These are phyloP conservation scores for Osmoderma eremita DNA, from an alignment of 2,888 invertebrate species.

Conservation along the genomic window DNA sequence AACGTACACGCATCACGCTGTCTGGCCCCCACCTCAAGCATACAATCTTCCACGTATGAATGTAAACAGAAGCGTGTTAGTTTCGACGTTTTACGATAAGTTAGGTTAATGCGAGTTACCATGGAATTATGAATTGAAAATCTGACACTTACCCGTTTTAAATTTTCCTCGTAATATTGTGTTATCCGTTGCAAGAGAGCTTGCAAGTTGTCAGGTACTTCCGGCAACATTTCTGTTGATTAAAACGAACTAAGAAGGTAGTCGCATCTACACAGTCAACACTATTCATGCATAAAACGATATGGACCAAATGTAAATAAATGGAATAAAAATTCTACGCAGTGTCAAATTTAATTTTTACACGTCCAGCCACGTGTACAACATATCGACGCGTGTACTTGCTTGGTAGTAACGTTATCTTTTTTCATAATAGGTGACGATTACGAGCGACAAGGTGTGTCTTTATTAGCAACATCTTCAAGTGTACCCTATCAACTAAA, in stretches of 20 bases:
- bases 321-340: constrained; percentile 3
- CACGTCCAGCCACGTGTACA: constrained; percentile 27
- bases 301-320: too few relatives aligned
- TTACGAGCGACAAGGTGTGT: background rate
- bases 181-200: constrained; percentile 66
- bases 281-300: too few relatives aligned
- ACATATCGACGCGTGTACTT: background rate
- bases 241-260: background rate
- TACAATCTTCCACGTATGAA: too few relatives aligned
- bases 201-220: constrained; percentile 66
- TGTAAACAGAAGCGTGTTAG: too few relatives aligned
- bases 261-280: background rate
- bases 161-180: constrained; percentile 69
- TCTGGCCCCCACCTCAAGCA: too few relatives aligned
- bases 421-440: constrained; percentile 5
- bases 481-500: too few relatives aligned
- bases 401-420: constrained; percentile 27
- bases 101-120: background rate
- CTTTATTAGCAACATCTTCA: too few relatives aligned
- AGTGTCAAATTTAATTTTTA: constrained; percentile 15
- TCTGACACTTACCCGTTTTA: constrained; percentile 67
- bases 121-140: constrained; percentile 11
- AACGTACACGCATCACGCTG: background rate
- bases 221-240: constrained; percentile 47
- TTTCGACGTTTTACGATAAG: too few relatives aligned